Percentiles rank a stretch among this genome's conserved stretches.
phyloP scores from a whole-genome alignment of 2,113 vertebrate species.

The Hippolais icterina region DNA sequence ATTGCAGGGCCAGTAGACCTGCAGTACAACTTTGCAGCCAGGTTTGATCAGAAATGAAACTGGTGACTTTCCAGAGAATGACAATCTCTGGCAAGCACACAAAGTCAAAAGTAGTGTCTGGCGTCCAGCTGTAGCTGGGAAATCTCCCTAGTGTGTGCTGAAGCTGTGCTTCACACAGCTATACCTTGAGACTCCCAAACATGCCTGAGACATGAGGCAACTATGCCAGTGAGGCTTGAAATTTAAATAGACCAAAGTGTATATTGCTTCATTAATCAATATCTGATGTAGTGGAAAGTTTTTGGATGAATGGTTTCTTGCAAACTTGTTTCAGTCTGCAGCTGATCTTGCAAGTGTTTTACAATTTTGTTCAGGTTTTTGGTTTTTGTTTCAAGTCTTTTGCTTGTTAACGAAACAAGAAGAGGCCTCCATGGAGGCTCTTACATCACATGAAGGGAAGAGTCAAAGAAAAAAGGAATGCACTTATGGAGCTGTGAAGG shows the following conservation, averaged over 20 bases:
- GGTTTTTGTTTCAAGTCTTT: background rate
- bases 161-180: background rate
- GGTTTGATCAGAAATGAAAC: background rate
- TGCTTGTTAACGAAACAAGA: background rate
- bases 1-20: background rate
- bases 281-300: background rate
- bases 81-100: background rate
- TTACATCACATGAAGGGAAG: background rate
- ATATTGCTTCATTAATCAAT: background rate
- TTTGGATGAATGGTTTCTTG: background rate
- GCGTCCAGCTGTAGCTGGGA: background rate
- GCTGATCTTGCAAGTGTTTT: background rate
- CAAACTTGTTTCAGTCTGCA: background rate
- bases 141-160: background rate
- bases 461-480: background rate
- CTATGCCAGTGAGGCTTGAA: background rate
- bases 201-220: background rate
- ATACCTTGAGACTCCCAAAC: background rate
- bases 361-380: background rate
- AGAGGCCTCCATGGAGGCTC: background rate
- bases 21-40: background rate
- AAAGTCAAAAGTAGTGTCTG: background rate
- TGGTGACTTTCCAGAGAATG: background rate
- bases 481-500: background rate
- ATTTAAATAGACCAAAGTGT: background rate